Conservation (phyloP, 2,797 vertebrate species). For the Esox lucius region DNA sequence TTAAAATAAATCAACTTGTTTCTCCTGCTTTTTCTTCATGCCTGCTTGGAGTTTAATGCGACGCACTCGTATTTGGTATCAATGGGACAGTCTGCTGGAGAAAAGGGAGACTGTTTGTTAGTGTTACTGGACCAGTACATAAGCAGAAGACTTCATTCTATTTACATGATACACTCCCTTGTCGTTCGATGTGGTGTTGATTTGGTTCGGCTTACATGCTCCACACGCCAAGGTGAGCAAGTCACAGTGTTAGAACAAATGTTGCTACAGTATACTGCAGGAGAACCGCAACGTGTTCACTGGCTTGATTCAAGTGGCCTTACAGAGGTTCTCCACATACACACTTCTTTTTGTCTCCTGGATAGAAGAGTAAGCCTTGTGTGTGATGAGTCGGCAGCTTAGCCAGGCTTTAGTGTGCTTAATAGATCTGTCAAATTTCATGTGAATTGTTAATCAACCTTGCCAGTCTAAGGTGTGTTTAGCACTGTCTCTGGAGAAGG, state of each 20-base stretch:
- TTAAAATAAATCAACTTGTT: conserved; percentile 19
- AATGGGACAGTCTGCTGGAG: neutral
- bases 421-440: conserved; percentile 5
- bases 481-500: conserved; percentile 2
- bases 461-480: conserved; percentile 9
- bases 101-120: neutral
- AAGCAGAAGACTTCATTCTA: conserved; percentile 7
- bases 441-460: conserved; percentile 17
- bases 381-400: neutral
- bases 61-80: conserved; percentile 6
- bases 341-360: neutral
- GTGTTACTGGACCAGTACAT: neutral
- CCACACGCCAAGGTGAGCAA: neutral
- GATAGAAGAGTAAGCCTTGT: neutral
- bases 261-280: neutral
- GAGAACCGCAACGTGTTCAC: neutral
- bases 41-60: conserved; percentile 11
- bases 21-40: conserved; percentile 3
- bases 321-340: neutral
- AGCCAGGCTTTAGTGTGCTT: neutral
- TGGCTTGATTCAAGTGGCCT: neutral
- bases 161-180: conserved; percentile 13
- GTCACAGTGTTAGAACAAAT: neutral
- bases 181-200: conserved; percentile 21
- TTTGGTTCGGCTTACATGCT: neutral